Base-by-base conservation (phyloP, 2,888 invertebrate species). In the Brachynemurus nebulosus region DNA sequence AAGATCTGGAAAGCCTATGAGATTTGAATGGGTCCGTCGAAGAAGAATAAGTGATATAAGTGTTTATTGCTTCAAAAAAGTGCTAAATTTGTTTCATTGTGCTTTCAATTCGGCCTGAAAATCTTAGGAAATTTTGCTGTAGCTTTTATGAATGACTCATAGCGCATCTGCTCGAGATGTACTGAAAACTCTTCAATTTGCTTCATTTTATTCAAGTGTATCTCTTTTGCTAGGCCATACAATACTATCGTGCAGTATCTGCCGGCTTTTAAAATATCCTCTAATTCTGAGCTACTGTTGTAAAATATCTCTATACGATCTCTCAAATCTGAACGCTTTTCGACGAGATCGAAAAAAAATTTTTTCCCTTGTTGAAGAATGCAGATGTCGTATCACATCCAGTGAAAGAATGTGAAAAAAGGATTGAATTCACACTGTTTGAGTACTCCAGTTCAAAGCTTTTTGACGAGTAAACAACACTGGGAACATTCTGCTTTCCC, bases 101-200 rank as follows among this genome's bases (percentile, higher is more conserved):
- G 14, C 45, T 44, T 19, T 42, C 34, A 11, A 42, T 34, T 8
- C 34, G 42, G 20, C 34, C 42, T n/a, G n/a, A n/a, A n/a, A n/a
- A 34, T 42, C 37, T 18, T 44, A 20, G 20, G 47, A 40, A 47
- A 44, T 47, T 47, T 47, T 2, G 40, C 40, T 4, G 40, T 47
- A 8, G 30, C 34, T 35, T 47, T 40, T 20, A 46, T 46, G 20
- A 44, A 46, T 14, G 20, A 38, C 4, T 46, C 43, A 43, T 37
- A 45, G n/a, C 23, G 33, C 41, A 41, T 41, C 30, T 41, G n/a
- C 17, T 14, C 41, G 23, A 41, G 30, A 30, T 27, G 16, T 41
- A 5, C 27, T 14, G 41, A 12, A 11, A 16, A 30, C 30, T 25
- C 34, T 11, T 11, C 12, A 34, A 34, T 12, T 12, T 34, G 7